Evolutionary conservation across 2,888 invertebrate species (phyloP).

Genomic region (Diarsia dahlii): DNA sequence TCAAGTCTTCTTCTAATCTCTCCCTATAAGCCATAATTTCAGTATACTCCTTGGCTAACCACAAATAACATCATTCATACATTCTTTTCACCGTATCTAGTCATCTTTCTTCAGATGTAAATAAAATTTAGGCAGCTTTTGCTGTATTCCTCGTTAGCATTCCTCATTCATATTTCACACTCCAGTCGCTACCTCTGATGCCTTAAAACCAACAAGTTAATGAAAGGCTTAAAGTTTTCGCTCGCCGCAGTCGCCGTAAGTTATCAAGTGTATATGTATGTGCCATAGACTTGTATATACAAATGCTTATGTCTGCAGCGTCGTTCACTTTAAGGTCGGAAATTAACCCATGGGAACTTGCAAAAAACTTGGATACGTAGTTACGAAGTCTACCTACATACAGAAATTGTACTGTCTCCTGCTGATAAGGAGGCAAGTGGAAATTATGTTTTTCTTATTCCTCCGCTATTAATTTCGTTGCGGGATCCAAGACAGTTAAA

Average conservation of each 20-base stretch:
- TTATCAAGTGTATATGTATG: slow-evolving; percentile 53
- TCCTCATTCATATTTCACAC: neutral
- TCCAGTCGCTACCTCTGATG: slow-evolving; percentile 46
- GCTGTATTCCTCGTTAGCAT: neutral
- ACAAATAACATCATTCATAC: neutral
- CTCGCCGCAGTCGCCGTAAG: slow-evolving; percentile 58
- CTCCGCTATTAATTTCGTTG: too few species aligned
- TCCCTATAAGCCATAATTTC: neutral
- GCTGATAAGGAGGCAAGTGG: too few species aligned
- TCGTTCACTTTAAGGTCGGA: neutral
- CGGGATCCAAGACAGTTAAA: too few species aligned
- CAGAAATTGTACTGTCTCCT: too few species aligned
- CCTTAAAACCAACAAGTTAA: slow-evolving; percentile 54
- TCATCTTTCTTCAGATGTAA: neutral
- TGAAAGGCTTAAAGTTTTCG: slow-evolving; percentile 71
- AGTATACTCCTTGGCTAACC: neutral
- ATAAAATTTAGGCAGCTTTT: neutral
- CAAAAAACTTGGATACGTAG: neutral
- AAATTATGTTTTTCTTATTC: too few species aligned
- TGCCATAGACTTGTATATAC: slow-evolving; percentile 10
- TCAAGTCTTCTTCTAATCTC: neutral
- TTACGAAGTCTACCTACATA: neutral
- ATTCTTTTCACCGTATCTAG: neutral
- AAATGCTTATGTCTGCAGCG: neutral
- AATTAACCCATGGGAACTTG: neutral